A percentile compares a stretch with the other conserved stretches of the same genome.
These are phyloP conservation scores for Ceratosolen solmsi DNA, from an alignment of 1,140 invertebrate species.

Conservation along the genomic window DNA sequence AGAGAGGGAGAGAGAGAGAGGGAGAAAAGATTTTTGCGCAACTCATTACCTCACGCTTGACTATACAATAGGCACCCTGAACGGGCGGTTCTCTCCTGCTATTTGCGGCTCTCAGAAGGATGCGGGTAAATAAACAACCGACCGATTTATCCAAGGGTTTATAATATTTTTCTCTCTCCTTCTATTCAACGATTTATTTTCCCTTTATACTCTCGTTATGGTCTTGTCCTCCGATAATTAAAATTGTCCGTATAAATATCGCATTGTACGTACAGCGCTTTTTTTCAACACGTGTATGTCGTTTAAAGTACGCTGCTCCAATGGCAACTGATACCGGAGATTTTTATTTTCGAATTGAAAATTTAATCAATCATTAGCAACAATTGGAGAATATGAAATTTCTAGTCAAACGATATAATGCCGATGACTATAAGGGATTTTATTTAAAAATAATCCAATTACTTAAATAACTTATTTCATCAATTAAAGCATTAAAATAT, in stretches of 20 bases:
- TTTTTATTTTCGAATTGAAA: no score
- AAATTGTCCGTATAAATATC: no score
- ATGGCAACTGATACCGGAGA: no score
- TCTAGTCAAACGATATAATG: neutral
- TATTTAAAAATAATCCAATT: neutral
- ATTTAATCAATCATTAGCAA: no score
- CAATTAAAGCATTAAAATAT: neutral
- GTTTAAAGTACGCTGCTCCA: no score
- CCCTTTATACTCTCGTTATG: no score
- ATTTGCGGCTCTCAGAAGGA: neutral
- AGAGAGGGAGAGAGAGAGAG: no score
- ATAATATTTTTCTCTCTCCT: neutral
- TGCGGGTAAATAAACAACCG: slow-evolving; percentile 20
- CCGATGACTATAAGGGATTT: neutral
- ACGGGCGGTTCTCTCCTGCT: neutral
- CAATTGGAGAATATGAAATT: no score
- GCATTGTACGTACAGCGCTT: no score
- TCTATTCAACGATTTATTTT: neutral
- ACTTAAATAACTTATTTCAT: neutral
- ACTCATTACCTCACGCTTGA: neutral
- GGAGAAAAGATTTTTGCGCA: neutral
- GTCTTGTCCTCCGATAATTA: no score
- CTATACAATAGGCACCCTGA: slow-evolving; percentile 9
- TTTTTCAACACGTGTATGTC: no score
- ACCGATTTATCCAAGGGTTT: no score